Conservation (phyloP, 2,797 vertebrate genomes). For the Moxostoma hubbsi region DNA sequence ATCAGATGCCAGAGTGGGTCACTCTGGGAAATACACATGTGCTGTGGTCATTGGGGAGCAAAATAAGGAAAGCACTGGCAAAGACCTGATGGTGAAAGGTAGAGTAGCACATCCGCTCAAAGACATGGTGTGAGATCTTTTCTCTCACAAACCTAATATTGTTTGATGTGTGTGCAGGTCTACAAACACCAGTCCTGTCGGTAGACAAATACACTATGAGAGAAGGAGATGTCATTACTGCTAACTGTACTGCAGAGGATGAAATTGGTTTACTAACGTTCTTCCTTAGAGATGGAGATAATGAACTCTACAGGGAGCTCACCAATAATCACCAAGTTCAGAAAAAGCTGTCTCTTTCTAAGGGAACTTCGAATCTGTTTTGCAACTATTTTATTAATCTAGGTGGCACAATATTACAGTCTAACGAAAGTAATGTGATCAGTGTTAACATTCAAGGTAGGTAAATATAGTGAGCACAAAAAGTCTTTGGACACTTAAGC, state of each 20-base stretch:
- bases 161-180: slow-evolving; percentile 63
- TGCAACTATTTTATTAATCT: slow-evolving; percentile 68
- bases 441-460: slow-evolving; percentile 67
- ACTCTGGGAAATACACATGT: slow-evolving; percentile 73
- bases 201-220: slow-evolving; percentile 39
- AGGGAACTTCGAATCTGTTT: slow-evolving; percentile 53
- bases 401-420: not conserved
- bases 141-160: not conserved
- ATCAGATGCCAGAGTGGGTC: slow-evolving; percentile 54
- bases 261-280: slow-evolving; percentile 68
- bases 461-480: not conserved
- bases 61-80: fast-evolving
- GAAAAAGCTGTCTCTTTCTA: slow-evolving; percentile 2
- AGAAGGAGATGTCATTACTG: slow-evolving; percentile 68
- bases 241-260: slow-evolving; percentile 61
- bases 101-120: not conserved
- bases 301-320: not conserved
- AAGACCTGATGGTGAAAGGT: slow-evolving; percentile 72
- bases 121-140: not conserved
- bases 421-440: slow-evolving; percentile 59
- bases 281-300: slow-evolving; percentile 50
- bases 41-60: slow-evolving; percentile 41
- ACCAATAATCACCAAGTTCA: not conserved
- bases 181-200: slow-evolving; percentile 67
- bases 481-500: no score